A percentile compares a stretch with the other conserved stretches of the same genome.
phyloP scores from a whole-genome alignment of 1,140 invertebrate genomes.

The Brachionus calyciflorus region DNA sequence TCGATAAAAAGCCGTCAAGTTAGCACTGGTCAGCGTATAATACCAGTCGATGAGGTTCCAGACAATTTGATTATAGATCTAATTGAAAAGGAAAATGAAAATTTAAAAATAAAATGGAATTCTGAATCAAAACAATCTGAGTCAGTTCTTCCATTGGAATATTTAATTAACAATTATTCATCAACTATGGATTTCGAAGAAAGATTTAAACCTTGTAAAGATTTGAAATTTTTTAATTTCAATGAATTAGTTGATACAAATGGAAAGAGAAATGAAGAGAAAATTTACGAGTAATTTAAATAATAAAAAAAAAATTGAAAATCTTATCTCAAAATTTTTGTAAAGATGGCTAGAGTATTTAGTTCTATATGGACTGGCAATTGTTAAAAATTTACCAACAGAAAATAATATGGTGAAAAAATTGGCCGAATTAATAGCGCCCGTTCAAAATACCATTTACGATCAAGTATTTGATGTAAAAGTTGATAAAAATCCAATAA shows the following conservation, averaged over 20 bases:
- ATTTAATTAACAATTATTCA: slow-evolving; percentile 6
- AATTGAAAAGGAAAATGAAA: neutral
- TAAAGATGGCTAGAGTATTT: slow-evolving; percentile 10
- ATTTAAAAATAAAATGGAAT: slow-evolving; percentile 6
- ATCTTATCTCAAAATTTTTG: too few species aligned
- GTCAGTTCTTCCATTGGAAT: slow-evolving; percentile 10
- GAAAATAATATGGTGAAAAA: neutral
- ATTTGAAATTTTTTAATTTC: slow-evolving; percentile 15
- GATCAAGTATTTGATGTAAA: slow-evolving; percentile 51
- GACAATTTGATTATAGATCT: neutral
- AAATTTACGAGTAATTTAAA: slow-evolving; percentile 4
- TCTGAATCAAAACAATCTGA: neutral
- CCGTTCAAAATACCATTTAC: slow-evolving; percentile 37
- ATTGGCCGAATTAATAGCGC: slow-evolving; percentile 20
- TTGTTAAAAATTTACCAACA: slow-evolving; percentile 19
- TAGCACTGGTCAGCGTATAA: slow-evolving; percentile 30
- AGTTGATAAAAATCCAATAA: slow-evolving; percentile 52
- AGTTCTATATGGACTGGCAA: neutral
- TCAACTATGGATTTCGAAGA: neutral
- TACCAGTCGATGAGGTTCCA: neutral
- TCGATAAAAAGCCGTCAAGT: slow-evolving; percentile 4
- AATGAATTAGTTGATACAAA: neutral
- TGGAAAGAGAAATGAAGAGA: neutral
- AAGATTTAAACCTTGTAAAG: neutral
- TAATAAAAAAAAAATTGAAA: neutral